Conservation (phyloP, 2,888 invertebrate genomes). For the Parnassius mnemosyne region DNA sequence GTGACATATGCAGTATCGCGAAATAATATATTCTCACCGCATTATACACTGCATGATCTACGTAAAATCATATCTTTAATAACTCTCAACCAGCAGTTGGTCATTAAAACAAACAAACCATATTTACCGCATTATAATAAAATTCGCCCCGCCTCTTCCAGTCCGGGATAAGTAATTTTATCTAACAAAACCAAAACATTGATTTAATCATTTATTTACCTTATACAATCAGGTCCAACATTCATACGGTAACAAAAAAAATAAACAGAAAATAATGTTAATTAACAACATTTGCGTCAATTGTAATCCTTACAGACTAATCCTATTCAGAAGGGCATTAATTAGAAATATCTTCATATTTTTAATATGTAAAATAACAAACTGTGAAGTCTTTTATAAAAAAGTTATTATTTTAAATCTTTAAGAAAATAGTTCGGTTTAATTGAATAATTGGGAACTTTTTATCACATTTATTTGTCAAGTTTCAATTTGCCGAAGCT, state of each 20-base stretch:
- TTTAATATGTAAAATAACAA: background rate
- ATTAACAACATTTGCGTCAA: background rate
- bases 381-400: background rate
- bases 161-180: too few species aligned
- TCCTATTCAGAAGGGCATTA: background rate
- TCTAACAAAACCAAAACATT: too few species aligned
- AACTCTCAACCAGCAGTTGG: too few species aligned
- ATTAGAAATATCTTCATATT: background rate
- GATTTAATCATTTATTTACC: background rate
- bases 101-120: too few species aligned
- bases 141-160: too few species aligned
- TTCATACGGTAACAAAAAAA: background rate
- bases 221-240: background rate
- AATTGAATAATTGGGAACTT: background rate
- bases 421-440: background rate
- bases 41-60: too few species aligned
- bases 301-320: background rate
- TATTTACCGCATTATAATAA: too few species aligned
- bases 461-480: constrained; percentile 24
- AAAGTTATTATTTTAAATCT: too few species aligned
- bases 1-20: too few species aligned
- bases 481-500: constrained; percentile 42
- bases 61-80: too few species aligned
- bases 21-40: too few species aligned
- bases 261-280: background rate